Evolutionary conservation across 2,113 vertebrate species (phyloP).

Genomic region (Mohoua ochrocephala): DNA sequence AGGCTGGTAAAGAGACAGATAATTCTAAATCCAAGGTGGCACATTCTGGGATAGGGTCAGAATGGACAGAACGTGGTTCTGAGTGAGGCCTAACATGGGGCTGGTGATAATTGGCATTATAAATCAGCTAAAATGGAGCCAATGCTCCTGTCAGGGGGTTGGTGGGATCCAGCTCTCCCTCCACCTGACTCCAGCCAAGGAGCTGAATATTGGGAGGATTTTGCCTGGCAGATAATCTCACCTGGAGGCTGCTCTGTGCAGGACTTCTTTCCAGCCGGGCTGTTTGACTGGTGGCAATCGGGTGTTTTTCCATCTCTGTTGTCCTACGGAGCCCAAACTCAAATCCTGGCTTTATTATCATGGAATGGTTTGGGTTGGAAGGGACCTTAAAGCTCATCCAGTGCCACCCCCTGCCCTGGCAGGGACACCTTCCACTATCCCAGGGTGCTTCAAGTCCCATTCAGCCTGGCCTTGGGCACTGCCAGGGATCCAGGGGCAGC

Average conservation of each 20-base stretch:
- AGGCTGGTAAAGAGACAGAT: not conserved
- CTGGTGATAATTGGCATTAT: not conserved
- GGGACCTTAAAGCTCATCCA: not conserved
- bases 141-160: not conserved
- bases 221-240: not conserved
- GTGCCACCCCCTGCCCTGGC: not conserved
- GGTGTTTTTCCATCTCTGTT: rapidly evolving
- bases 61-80: rapidly evolving
- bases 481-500: not conserved
- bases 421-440: not conserved
- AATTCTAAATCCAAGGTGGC: not conserved
- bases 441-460: rapidly evolving
- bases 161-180: not conserved
- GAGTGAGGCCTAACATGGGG: not conserved
- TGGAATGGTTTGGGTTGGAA: not conserved
- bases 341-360: not conserved
- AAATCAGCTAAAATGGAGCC: not conserved
- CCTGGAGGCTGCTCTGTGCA: not conserved
- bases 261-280: not conserved
- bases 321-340: rapidly evolving
- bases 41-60: not conserved
- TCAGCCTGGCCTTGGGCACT: not conserved
- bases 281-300: too few relatives aligned
- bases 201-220: not conserved
- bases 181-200: not conserved